Base-by-base conservation (phyloP, 2,113 vertebrate genomes). In the Amazona guildingii region DNA sequence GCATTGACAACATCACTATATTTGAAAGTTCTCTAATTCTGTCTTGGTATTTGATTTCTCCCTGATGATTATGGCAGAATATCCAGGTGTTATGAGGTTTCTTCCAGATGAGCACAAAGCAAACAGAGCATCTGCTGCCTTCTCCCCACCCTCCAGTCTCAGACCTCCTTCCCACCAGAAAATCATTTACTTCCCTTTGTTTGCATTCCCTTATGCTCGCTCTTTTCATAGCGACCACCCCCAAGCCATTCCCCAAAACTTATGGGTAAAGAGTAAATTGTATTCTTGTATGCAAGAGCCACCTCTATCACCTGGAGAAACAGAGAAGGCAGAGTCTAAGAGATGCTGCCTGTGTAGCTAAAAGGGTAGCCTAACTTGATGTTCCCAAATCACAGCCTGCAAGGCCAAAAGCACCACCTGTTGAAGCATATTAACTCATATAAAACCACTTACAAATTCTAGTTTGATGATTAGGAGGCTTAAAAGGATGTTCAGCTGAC, bases 321-420 rank as follows among this genome's bases (percentile, higher is more conserved):
- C 2, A 51, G 21, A 74, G 35, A 76, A 89, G 31, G 37, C 82
- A 37, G n/a, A 67, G 37, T 27, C 13, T 35, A 48, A 51, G 5
- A 64, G 27, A 68, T 64, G 24, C 0, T 2, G n/a, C 4, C 41
- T 9, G 7, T 0, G 1, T 5, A 39, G 23, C 29, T 35, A n/a
- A 33, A 62, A 49, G n/a, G 11, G 13, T 1, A 64, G 66, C 43
- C 39, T 12, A 76, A 63, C 21, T 35, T 21, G 37, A 35, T 13
- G 7, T 17, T 68, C 83, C 43, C 76, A 78, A 67, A 62, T 27
- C 21, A n/a, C 1, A 0, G 57, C 3, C 75, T 59, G 24, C 51
- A 74, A 72, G 41, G 76, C 77, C 77, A 54, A 29, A 90, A 61
- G 39, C 13, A 18, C 1, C 1, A 43, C n/a, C 59, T 49, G n/a